Evolutionary conservation across 2,113 vertebrate species (phyloP).

Genomic region (Ammodytes dubius): DNA sequence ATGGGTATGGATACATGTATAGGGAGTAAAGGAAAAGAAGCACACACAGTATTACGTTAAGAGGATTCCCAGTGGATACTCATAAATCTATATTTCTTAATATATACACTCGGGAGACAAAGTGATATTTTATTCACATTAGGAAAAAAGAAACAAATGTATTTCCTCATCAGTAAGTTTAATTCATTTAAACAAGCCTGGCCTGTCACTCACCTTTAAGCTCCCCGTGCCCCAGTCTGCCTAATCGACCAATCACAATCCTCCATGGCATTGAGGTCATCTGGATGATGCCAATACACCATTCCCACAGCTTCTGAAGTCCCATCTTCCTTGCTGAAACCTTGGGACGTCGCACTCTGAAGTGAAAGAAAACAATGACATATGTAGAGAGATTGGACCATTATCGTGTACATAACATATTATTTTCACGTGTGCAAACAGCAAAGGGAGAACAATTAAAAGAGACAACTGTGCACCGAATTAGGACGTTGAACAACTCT

Average conservation of each 20-base stretch:
- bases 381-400: neutral
- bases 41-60: neutral
- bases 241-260: conserved; percentile 97
- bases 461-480: neutral
- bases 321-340: conserved; percentile 95
- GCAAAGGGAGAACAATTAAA: neutral
- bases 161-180: too few relatives aligned
- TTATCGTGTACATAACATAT: neutral
- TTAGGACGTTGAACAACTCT: neutral
- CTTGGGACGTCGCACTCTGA: conserved; percentile 92
- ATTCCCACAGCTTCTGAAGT: conserved; percentile 97
- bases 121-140: neutral
- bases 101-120: neutral
- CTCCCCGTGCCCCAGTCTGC: conserved; percentile 94
- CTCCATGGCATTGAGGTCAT: conserved; percentile 98
- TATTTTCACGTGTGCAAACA: neutral
- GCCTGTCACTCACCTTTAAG: conserved; percentile 88
- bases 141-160: neutral
- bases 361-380: neutral
- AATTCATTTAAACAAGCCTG: neutral
- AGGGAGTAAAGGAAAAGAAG: neutral
- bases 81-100: neutral
- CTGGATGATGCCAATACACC: conserved; percentile 96
- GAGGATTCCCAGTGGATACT: neutral
- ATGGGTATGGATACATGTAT: neutral